These are phyloP conservation scores for Geotrypetes seraphini DNA, from an alignment of 2,797 vertebrate species.

Conservation along the genomic window DNA sequence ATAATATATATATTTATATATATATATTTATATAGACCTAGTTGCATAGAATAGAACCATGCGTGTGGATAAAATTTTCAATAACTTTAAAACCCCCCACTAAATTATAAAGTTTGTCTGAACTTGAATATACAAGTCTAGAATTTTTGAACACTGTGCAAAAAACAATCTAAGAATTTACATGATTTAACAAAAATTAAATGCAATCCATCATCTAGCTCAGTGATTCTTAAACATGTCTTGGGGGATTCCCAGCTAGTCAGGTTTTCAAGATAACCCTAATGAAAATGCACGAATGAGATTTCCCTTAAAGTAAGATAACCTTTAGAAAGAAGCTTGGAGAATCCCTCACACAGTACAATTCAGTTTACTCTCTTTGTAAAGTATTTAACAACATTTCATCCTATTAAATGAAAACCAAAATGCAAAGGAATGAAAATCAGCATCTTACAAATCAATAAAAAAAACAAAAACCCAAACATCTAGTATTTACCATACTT, in stretches of 20 bases:
- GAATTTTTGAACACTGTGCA: slow-evolving; percentile 82
- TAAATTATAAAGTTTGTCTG: slow-evolving; percentile 75
- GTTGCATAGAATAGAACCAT: slow-evolving; percentile 99
- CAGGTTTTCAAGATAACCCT: too few species aligned
- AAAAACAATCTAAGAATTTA: slow-evolving; percentile 65
- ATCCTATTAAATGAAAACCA: slow-evolving; percentile 45
- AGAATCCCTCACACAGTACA: slow-evolving; percentile 53
- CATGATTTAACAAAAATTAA: slow-evolving; percentile 56
- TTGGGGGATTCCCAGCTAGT: too few species aligned
- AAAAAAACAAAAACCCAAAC: too few species aligned
- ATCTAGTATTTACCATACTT: slow-evolving; percentile 45
- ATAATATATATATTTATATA: too few species aligned
- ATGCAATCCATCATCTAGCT: slow-evolving; percentile 53
- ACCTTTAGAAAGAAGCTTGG: too few species aligned
- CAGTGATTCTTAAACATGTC: slow-evolving; percentile 31
- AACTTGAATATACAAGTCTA: slow-evolving; percentile 65
- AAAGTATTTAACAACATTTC: slow-evolving; percentile 34
- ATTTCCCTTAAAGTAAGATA: too few species aligned
- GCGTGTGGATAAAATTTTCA: slow-evolving; percentile 72
- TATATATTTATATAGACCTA: slow-evolving; percentile 75
- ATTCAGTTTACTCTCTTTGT: slow-evolving; percentile 36
- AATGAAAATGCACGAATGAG: too few species aligned
- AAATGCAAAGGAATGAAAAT: slow-evolving; percentile 52
- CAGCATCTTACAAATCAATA: slow-evolving; percentile 63
- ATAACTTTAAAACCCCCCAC: slow-evolving; percentile 51